A percentile compares a stretch with the other conserved stretches of the same genome.
phyloP scores from a whole-genome alignment of 2,113 vertebrate species.

The Calidris pygmaea region DNA sequence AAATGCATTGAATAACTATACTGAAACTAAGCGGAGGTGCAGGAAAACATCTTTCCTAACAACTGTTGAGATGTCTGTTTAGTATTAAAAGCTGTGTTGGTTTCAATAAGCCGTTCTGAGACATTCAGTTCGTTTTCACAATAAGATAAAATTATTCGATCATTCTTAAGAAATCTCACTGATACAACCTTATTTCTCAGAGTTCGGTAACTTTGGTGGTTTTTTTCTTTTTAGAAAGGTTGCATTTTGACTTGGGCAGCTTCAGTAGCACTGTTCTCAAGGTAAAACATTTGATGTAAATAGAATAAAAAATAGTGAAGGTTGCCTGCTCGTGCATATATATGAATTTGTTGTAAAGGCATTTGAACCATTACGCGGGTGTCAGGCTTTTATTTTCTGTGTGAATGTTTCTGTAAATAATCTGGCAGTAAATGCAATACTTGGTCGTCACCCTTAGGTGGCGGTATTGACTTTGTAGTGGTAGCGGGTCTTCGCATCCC shows the following conservation, averaged over 20 bases:
- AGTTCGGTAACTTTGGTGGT: too few relatives aligned
- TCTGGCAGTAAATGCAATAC: not conserved
- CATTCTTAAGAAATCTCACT: not conserved
- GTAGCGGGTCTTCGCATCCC: not conserved
- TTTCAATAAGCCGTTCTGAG: not conserved
- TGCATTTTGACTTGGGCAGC: not conserved
- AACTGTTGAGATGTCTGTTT: not conserved
- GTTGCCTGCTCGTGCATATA: fast-evolving
- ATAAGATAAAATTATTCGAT: not conserved
- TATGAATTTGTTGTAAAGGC: not conserved
- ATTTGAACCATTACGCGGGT: not conserved
- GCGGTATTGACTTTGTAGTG: slow-evolving; percentile 68
- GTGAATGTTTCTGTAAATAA: not conserved
- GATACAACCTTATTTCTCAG: not conserved
- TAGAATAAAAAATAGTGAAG: not conserved
- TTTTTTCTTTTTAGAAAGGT: not conserved
- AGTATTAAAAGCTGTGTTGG: fast-evolving
- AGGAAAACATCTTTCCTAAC: not conserved
- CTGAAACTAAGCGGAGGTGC: not conserved
- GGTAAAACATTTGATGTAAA: not conserved
- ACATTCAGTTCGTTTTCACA: not conserved
- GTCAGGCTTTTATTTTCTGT: not conserved
- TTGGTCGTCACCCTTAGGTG: slow-evolving; percentile 67
- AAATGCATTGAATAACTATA: not conserved
- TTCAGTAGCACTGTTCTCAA: not conserved